Conservation (phyloP, 2,797 vertebrate genomes). For the Acestrorhynchus altus region DNA sequence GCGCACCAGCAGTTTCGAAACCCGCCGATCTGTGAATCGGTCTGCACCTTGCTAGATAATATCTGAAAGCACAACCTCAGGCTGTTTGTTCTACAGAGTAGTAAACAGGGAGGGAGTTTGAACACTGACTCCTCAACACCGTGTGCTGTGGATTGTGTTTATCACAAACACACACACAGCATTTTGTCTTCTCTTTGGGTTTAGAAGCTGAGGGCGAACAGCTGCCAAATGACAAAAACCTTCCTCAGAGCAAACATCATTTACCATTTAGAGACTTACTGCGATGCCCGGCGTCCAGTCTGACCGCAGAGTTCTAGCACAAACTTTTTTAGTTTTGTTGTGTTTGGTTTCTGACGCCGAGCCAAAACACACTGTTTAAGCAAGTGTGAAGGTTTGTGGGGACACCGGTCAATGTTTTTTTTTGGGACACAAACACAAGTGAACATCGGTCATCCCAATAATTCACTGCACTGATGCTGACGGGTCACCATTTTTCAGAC, state of each 20-base stretch:
- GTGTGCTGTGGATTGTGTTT: not conserved
- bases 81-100: not conserved
- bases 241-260: constrained; percentile 20
- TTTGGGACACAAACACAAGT: not conserved
- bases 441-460: not conserved
- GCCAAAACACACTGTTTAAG: not conserved
- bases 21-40: not conserved
- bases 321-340: not conserved
- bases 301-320: not conserved
- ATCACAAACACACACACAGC: not conserved
- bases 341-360: not conserved
- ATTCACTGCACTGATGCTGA: too few relatives aligned
- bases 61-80: not conserved
- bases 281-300: not conserved
- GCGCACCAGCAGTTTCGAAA: not conserved
- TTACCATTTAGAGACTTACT: not conserved
- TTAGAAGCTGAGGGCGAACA: not conserved
- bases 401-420: not conserved
- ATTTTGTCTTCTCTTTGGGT: not conserved
- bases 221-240: not conserved
- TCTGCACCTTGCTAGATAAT: not conserved
- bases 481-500: too few relatives aligned
- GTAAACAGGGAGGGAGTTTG: not conserved
- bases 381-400: not conserved
- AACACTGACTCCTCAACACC: not conserved